A percentile compares a stretch with the other conserved stretches of the same genome.
Conservation (phyloP, 2,113 vertebrate species). For the Centropus unirufus region DNA sequence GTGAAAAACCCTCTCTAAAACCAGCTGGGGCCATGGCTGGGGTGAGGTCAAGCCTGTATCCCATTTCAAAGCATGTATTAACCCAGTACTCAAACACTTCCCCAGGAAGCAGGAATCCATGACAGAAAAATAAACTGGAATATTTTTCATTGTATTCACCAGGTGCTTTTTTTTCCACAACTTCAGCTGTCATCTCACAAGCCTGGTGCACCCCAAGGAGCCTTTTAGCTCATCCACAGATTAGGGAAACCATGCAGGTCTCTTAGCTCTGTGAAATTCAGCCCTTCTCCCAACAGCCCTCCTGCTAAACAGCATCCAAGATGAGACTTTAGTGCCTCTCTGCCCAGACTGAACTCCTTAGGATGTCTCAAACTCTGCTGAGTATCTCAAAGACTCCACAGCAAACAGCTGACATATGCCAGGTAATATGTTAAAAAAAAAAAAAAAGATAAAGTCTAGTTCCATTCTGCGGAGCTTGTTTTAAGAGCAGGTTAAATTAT, state of each 20-base stretch:
- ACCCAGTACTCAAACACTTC: neutral
- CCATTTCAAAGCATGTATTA: neutral
- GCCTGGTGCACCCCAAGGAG: neutral
- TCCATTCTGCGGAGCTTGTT: neutral
- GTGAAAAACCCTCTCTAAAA: neutral
- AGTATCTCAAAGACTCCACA: neutral
- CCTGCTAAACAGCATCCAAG: neutral
- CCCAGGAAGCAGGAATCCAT: neutral
- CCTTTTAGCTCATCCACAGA: neutral
- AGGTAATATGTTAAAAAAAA: neutral
- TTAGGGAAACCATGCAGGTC: neutral
- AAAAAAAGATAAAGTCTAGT: neutral
- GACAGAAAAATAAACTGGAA: neutral
- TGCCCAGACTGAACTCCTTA: neutral
- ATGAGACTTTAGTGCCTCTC: neutral
- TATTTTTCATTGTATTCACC: neutral
- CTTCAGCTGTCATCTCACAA: neutral
- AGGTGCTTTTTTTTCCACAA: too few relatives aligned
- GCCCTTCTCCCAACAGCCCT: neutral
- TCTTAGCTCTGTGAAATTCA: neutral
- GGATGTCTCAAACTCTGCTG: neutral
- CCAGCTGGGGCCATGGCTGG: neutral
- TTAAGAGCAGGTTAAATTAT: slow-evolving; percentile 12
- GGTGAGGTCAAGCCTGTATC: neutral
- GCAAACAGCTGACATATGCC: neutral